phyloP scores from a whole-genome alignment of 2,797 vertebrate genomes.

The Loriculus beryllinus region DNA sequence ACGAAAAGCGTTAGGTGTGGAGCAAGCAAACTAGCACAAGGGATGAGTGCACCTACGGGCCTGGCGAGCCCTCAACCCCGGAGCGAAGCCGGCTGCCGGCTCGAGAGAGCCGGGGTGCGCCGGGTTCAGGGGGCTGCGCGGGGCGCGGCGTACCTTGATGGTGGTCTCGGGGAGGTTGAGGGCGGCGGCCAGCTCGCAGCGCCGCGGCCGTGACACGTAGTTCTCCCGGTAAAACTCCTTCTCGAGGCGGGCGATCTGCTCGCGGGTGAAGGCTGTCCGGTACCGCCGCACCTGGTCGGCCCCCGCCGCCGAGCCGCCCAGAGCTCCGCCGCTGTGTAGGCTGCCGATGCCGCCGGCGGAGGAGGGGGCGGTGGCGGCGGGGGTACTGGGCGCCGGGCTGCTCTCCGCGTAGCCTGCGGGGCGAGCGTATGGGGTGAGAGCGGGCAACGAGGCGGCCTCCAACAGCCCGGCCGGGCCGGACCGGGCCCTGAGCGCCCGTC shows the following conservation, averaged over 20 bases:
- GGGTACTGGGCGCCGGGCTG: conserved; percentile 85
- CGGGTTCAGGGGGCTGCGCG: not conserved
- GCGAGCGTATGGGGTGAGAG: not conserved
- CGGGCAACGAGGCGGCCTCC: not conserved
- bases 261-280: conserved; percentile 94
- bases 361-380: conserved; percentile 77
- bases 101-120: not conserved
- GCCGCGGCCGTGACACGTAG: conserved; percentile 94
- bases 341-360: conserved; percentile 72
- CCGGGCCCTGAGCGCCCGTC: not conserved
- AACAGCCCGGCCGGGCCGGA: not conserved
- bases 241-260: conserved; percentile 95
- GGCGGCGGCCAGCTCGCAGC: conserved; percentile 94
- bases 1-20: not conserved
- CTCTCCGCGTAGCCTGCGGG: conserved; percentile 86
- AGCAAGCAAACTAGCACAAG: not conserved
- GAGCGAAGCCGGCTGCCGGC: not conserved
- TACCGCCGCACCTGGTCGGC: conserved; percentile 95
- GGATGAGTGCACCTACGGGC: not conserved
- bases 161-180: conserved; percentile 97
- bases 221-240: conserved; percentile 98
- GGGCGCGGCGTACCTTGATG: conserved; percentile 85
- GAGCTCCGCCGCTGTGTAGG: conserved; percentile 79
- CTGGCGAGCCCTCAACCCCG: rapidly evolving
- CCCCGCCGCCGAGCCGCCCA: conserved; percentile 88